phyloP scores from a whole-genome alignment of 2,888 invertebrate species.

The Cantharis lateralis region DNA sequence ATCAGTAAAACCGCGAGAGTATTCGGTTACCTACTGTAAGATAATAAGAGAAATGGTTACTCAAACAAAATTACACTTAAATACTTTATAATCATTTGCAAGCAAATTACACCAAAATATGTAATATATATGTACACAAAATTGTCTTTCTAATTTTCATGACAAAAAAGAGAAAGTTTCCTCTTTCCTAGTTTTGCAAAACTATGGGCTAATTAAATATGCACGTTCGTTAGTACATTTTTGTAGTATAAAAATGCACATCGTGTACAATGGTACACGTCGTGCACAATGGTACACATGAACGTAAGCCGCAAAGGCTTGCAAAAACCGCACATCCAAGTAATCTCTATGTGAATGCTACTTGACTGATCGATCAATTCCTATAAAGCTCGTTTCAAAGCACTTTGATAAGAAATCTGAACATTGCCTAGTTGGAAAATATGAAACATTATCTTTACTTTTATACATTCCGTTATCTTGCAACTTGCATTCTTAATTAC shows the following conservation, averaged over 20 bases:
- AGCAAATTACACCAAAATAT: background rate
- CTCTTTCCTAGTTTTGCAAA: background rate
- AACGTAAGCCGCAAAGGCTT: too few species aligned
- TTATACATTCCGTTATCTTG: background rate
- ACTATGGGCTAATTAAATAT: background rate
- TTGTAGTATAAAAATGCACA: background rate
- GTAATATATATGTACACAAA: background rate
- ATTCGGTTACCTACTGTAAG: background rate
- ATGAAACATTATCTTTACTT: background rate
- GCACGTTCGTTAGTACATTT: background rate
- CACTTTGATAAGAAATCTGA: background rate
- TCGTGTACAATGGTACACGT: too few species aligned
- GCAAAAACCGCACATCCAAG: too few species aligned
- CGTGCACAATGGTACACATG: too few species aligned
- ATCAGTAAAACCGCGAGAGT: background rate
- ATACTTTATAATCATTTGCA: background rate
- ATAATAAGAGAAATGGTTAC: background rate
- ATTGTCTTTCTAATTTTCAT: background rate
- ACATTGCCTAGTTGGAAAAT: background rate
- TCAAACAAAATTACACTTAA: background rate
- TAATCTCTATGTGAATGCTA: too few species aligned
- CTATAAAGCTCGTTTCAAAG: background rate
- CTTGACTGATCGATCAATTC: background rate
- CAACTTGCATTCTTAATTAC: background rate
- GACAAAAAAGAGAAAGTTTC: background rate